Base-by-base conservation (phyloP, 2,113 vertebrate genomes). In the Trematomus loennbergii region DNA sequence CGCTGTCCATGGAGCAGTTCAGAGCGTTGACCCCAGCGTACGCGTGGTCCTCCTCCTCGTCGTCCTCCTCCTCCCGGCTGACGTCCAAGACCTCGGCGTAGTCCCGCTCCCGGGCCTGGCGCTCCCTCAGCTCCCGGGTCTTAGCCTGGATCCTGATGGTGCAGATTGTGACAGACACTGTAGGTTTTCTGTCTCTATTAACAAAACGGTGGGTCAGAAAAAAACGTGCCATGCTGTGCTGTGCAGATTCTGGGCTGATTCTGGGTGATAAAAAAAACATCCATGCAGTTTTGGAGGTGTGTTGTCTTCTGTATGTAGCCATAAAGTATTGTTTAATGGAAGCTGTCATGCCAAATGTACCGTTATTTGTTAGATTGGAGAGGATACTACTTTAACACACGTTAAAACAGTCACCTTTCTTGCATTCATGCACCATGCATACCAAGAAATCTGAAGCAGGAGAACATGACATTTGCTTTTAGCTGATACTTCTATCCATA, bases 61-160 rank as follows among this genome's bases (percentile, higher is more conserved):
- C n/a, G 40, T 52, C 59, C 46, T 93, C 94, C 20, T 94, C 93
- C 0, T 93, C 74, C 68, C 95, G 95, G 58, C 92, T 95, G 8
- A 96, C 88, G 18, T 98, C 97, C 84, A 96, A 95, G 60, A 97
- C 97, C 91, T 98, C 97, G 0, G 96, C 96, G 53, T 97, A 98
- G 93, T 98, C 97, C 1, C 97, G 95, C 11, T 98, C 97, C 62
- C 97, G 90, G 62, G 97, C 97, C 83, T 98, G 97, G 0, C 96
- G 94, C 82, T 99, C 96, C 16, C 97, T 72, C 84, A 99, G 95
- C 82, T 99, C 97, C 22, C 97, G 91, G 55, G 96, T 98, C 93
- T 99, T 99, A 12, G 97, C 97, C 88, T 99, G 97, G 91, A 99
- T 99, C 92, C 97, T 99, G 87, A 48, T 71, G 46, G 64, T 0